A percentile compares a stretch with the other conserved stretches of the same genome.
Conservation (phyloP, 2,797 vertebrate species). For the Gymnoscopelus braueri region DNA sequence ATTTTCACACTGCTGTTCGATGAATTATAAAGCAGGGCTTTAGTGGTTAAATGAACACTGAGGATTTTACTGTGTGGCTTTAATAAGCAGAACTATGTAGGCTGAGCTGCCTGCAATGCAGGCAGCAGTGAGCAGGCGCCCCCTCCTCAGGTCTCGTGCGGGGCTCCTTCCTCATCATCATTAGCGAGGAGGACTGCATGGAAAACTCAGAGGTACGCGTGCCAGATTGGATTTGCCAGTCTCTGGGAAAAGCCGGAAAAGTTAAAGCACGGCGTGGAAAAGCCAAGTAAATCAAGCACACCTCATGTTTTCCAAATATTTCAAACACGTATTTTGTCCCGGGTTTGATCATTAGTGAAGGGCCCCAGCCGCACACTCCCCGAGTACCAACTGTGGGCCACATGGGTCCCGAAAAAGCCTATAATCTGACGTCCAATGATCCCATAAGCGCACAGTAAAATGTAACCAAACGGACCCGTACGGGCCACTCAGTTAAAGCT, state of each 20-base stretch:
- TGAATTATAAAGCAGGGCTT: no score
- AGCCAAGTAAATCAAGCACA: constrained; percentile 56
- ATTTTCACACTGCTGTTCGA: no score
- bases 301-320: constrained; percentile 49
- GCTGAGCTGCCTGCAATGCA: constrained; percentile 34
- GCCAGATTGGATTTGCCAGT: constrained; percentile 39
- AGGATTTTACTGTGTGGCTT: no score
- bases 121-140: constrained; percentile 8
- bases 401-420: constrained; percentile 21
- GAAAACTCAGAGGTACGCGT: constrained; percentile 35
- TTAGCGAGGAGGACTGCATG: constrained; percentile 35
- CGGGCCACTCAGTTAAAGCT: no score
- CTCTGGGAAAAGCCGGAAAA: constrained; percentile 11
- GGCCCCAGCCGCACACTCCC: constrained; percentile 7
- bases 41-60: no score
- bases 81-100: no score
- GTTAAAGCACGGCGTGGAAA: constrained; percentile 31
- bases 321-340: constrained; percentile 50
- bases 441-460: neutral
- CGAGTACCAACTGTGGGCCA: constrained; percentile 19
- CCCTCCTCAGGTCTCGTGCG: constrained; percentile 4
- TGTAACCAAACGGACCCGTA: no score
- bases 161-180: constrained; percentile 47
- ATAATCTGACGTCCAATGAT: constrained; percentile 44
- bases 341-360: constrained; percentile 48